Percentiles rank a stretch among this genome's conserved stretches.
Conservation (phyloP, 1,140 invertebrate genomes). For the Hylyphantes graminicola region DNA sequence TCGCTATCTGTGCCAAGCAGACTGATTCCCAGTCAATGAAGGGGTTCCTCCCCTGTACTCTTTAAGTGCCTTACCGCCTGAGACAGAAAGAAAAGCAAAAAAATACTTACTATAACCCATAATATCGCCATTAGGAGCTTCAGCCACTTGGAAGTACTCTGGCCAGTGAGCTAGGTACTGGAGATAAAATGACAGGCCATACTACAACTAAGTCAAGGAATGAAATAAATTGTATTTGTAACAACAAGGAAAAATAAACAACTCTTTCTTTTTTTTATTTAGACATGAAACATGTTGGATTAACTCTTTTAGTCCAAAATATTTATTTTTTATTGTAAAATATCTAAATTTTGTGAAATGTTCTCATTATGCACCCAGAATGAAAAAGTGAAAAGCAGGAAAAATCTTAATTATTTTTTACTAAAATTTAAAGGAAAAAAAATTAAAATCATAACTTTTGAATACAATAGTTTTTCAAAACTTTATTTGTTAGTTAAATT, state of each 20-base stretch:
- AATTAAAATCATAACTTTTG: no score
- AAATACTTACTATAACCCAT: constrained; percentile 96
- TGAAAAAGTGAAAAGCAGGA: no score
- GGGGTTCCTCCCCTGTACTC: no score
- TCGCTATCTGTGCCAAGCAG: neutral
- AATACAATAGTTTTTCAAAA: no score
- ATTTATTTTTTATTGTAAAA: no score
- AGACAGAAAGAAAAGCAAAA: constrained; percentile 48
- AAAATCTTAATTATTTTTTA: no score
- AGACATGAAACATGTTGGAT: neutral
- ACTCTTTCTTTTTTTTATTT: neutral
- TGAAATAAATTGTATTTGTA: constrained; percentile 30
- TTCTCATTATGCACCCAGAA: no score
- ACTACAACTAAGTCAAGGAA: constrained; percentile 72
- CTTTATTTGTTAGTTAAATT: no score
- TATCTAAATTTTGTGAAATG: no score
- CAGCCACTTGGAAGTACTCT: constrained; percentile 98
- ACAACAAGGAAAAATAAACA: neutral
- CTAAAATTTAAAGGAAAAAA: no score
- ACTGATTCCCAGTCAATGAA: no score
- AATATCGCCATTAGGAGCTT: constrained; percentile 93
- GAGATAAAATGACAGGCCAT: constrained; percentile 97
- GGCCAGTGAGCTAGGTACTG: constrained; percentile 98
- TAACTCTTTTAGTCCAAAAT: no score
- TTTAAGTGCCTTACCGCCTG: constrained; percentile 14